A percentile compares a stretch with the other conserved stretches of the same genome.
Evolutionary conservation across 2,113 vertebrate species (phyloP).

Genomic region (Pachyramphus minor): DNA sequence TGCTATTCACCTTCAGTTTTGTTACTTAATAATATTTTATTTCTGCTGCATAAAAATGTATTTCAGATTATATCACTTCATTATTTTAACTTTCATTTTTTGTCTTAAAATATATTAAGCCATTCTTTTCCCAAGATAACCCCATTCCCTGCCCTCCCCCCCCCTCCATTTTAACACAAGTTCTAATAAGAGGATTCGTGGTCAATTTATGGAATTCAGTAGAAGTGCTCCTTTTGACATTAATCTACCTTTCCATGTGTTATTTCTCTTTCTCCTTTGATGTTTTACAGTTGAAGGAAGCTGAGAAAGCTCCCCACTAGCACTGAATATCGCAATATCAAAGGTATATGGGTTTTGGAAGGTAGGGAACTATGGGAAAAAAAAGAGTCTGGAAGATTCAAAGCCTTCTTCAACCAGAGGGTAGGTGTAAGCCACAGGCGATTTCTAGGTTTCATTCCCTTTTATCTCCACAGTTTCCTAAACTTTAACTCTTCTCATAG

Average conservation of each 20-base stretch:
- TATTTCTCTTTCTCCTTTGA: constrained; percentile 17
- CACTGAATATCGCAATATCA: constrained; percentile 40
- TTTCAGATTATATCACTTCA: background rate
- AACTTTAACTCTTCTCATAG: constrained; percentile 11
- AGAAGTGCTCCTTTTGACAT: background rate
- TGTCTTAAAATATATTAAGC: background rate
- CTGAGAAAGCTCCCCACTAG: background rate
- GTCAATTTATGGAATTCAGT: background rate
- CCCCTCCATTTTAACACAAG: accelerated
- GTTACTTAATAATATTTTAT: accelerated
- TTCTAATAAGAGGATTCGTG: background rate
- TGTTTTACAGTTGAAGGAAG: constrained; percentile 15
- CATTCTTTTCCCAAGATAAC: background rate
- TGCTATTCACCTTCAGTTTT: background rate
- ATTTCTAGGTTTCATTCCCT: constrained; percentile 32
- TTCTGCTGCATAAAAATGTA: background rate
- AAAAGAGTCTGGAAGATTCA: constrained; percentile 19
- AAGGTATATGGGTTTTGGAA: background rate
- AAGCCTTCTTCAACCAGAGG: background rate
- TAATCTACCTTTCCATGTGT: background rate
- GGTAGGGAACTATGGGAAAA: background rate
- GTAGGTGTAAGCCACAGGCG: constrained; percentile 29
- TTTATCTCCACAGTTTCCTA: constrained; percentile 36
- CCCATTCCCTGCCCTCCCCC: no score
- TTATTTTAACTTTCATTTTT: background rate